Base-by-base conservation (phyloP, 2,797 vertebrate species). In the Nasua narica region DNA sequence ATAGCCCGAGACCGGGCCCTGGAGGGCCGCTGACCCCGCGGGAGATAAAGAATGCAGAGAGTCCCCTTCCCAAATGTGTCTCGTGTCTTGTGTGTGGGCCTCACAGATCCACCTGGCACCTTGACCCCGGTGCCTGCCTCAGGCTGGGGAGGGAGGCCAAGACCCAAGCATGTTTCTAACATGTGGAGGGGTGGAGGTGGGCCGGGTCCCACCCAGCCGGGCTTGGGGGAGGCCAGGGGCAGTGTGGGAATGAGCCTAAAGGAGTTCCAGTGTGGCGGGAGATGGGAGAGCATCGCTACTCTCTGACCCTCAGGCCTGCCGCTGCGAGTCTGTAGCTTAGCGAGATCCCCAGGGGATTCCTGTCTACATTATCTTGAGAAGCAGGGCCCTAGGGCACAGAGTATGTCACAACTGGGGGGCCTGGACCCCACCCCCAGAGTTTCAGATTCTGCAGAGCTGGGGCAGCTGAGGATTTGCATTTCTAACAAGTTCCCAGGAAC, bases 1-100 rank as follows among this genome's bases (percentile, higher is more conserved):
- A 99, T 99, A 18, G 98, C 99, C 32, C 98, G 99, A 1, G 99
- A 99, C 95, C 99, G 99, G 97, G 98, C 99, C 40, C 79, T 99
- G 97, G 99, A 99, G 54, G 99, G 99, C 43, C 99, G 99, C 96
- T 99, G 98, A 99, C 46, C 43, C 18, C 9, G 0, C 3, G 0
- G 35, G 37, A 85, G 81, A 95, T 97, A 97, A 97, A 97, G 89
- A 76, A 87, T 91, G 84, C 40, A 3, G 74, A 87, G 48, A 62
- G 35, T 43, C 43, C 58, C 5, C 12, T 48, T 37, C 40, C 72
- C n/a, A 6, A 18, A 37, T 13, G 87, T 96, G 95, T 95, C 62
- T 50, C 25, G 65, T 95, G 94, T 97, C 48, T 96, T 96, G 67
- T 96, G 77, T 95, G 62, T 74, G 88, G 77, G 48, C 35, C 48